Evolutionary conservation across 2,888 invertebrate genomes (phyloP).

Genomic region (Rotaria macrura): DNA sequence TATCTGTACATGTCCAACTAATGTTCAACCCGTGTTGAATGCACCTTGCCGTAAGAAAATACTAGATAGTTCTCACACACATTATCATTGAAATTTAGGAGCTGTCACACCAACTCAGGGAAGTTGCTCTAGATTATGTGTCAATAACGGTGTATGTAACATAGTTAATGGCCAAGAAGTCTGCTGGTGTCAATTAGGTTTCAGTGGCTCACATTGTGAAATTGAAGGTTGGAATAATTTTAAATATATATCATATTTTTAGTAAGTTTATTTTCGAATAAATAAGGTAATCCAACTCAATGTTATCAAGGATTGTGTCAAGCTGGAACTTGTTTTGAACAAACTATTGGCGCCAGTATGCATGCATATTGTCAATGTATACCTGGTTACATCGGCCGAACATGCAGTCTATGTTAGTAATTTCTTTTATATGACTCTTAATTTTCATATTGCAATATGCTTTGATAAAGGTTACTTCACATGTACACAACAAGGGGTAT

Average conservation of each 20-base stretch:
- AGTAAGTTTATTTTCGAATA: neutral
- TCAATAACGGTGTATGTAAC: conserved; percentile 36
- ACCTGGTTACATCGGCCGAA: neutral
- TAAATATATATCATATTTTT: neutral
- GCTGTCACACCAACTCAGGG: neutral
- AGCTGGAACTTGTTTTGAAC: neutral
- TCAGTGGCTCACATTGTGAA: conserved; percentile 36
- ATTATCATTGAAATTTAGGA: neutral
- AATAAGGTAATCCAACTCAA: neutral
- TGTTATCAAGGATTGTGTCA: neutral
- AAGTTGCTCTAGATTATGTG: conserved; percentile 36
- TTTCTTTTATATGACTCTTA: too few relatives aligned
- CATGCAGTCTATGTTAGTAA: neutral
- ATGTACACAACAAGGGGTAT: neutral
- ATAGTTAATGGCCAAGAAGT: conserved; percentile 36
- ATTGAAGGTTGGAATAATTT: neutral
- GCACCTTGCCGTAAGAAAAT: neutral
- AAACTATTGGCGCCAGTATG: neutral
- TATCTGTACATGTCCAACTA: neutral
- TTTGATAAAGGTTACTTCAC: neutral
- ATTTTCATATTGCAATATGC: neutral
- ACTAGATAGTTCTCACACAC: neutral
- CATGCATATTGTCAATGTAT: neutral
- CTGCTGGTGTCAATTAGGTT: conserved; percentile 36
- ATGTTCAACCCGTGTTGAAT: neutral